Evolutionary conservation across 1,140 invertebrate genomes (phyloP), one percentile per base, ranked within the genome.

Genomic region (Spodoptera litura): DNA sequence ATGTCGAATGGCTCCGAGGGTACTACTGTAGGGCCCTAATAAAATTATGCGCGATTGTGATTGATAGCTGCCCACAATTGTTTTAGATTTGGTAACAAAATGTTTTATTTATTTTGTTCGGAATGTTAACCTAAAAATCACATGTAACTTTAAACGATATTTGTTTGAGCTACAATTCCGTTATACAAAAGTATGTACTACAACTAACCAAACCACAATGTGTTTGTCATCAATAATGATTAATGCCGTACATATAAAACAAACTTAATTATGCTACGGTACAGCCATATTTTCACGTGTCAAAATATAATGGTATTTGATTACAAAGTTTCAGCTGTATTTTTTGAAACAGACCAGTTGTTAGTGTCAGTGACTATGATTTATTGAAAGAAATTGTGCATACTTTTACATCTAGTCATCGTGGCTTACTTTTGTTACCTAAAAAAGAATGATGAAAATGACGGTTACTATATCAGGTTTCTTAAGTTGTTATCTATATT

Each of bases 1-100:
- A 80, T 85, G 83, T 81, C 74, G 81, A 85, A 75, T 78, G 75
- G 52, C 78, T 64, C 70, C 82, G 79, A 73, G 81, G 70, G 78
- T 59, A 35, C 66, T 62, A 62, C 75, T 66, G 64, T 68, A 77
- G 79, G 78, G 75, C 52, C 15, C 62, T 77, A 77, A 77, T 77
- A 56, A 77, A 77, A 77, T 77, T 75, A 68, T 68, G 51, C 74
- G 52, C 51, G 13, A 68, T 58, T 71, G 78, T 73, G 78, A 78
- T 78, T 59, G 78, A 78, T 78, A 49, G 78, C 58, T 55, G 38
- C 38, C 38, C 9, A 79, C 66, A 68, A 76, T 77, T 71, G 72
- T 78, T 80, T 76, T 80, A 66, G 20, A 51, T 66, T 61, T 49
- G 61, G n/a, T n/a, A 15, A 49, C 13, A 66, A 49, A 15, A 8